Conservation (phyloP, 1,140 invertebrate species). For the Archivesica marissinica region DNA sequence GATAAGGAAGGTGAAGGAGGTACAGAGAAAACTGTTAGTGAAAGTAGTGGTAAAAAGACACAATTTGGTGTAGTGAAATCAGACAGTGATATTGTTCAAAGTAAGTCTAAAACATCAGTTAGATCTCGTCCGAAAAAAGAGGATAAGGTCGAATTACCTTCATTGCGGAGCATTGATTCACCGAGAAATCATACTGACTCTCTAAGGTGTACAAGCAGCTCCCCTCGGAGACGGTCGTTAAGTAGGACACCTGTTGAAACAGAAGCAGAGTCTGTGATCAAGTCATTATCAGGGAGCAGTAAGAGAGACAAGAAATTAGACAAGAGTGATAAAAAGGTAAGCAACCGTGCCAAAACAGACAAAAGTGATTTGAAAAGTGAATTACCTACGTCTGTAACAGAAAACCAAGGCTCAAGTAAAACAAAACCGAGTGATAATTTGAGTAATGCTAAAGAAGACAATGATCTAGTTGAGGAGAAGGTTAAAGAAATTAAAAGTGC, state of each 20-base stretch:
- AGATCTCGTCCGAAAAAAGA: constrained; percentile 48
- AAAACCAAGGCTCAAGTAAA: constrained; percentile 10
- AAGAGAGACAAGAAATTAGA: constrained; percentile 37
- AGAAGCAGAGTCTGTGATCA: constrained; percentile 54
- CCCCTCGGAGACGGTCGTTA: constrained; percentile 18
- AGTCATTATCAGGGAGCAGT: constrained; percentile 34
- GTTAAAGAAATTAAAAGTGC: constrained; percentile 52
- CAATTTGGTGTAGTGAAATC: constrained; percentile 15
- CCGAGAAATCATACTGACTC: constrained; percentile 28
- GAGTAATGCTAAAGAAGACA: constrained; percentile 6
- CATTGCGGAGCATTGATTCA: constrained; percentile 17
- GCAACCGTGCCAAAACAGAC: constrained; percentile 39
- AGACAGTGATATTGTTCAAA: background rate
- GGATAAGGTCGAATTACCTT: constrained; percentile 32
- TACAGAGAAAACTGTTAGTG: constrained; percentile 27
- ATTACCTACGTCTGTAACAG: constrained; percentile 5
- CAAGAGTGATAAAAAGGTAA: constrained; percentile 45
- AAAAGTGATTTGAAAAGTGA: constrained; percentile 18
- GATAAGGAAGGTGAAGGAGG: constrained; percentile 20
- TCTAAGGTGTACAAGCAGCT: constrained; percentile 15
- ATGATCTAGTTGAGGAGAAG: constrained; percentile 47
- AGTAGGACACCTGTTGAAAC: constrained; percentile 26
- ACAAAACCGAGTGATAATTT: background rate
- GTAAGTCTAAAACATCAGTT: background rate
- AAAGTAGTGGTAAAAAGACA: background rate